Base-by-base conservation (phyloP, 2,113 vertebrate species). In the Nothocercus julius region DNA sequence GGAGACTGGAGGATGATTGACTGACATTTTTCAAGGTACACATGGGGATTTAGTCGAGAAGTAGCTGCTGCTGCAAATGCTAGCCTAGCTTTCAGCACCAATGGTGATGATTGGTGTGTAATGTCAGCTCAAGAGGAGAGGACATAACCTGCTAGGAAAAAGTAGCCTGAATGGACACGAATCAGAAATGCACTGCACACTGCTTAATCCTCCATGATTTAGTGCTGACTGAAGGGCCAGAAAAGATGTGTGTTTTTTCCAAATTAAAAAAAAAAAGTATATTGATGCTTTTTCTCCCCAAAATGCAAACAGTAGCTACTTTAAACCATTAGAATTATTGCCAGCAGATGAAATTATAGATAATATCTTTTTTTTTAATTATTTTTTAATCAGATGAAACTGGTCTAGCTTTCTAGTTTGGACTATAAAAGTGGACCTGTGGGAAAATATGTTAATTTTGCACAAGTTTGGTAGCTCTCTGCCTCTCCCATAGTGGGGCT, bases 1-100 rank as follows among this genome's bases (percentile, higher is more conserved):
- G 32, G 30, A 85, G 40, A 7, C 24, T 44, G 53, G 67, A 79
- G n/a, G 22, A 69, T 70, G 63, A 94, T 22, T 75, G 58, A 32
- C 76, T 75, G 58, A 32, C 79, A 62, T 90, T 95, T 91, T 92
- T 70, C 34, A 68, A 82, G 75, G 75, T 82, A 95, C 92, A 88
- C 44, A 44, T 32, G 9, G 34, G 61, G 67, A 73, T 90, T 88
- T 91, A 70, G 28, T 19, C 51, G 58, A 82, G 62, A 89, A 95
- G 77, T 81, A 59, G 79, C 85, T 92, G 47, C 74, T 90, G 58
- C 68, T 66, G 77, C 51, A 78, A 82, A 67, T 59, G 34, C 74
- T 89, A 83, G 59, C 44, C 77, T 45, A 66, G 70, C 56, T 95
- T 96, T 94, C 90, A 91, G 47, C 89, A 77, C 58, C 20, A 5